These are phyloP conservation scores for Catajapyx aquilonaris DNA, from an alignment of 1,140 invertebrate genomes.

Conservation along the genomic window DNA sequence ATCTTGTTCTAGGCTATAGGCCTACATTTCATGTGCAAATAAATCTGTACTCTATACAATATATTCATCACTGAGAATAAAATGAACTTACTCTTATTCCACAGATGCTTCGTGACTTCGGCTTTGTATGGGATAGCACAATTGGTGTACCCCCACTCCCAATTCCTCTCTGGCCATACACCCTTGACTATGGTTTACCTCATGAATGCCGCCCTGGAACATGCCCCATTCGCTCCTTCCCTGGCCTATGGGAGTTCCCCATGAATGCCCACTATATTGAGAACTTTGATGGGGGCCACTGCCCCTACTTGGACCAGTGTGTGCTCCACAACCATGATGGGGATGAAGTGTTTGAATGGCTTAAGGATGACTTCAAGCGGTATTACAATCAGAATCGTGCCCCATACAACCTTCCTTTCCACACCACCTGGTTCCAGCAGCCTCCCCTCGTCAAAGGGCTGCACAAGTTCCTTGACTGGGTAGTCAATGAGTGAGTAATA, in stretches of 20 bases:
- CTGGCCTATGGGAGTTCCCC: conserved; percentile 85
- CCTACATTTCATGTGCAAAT: too few species aligned
- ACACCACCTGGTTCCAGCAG: conserved; percentile 87
- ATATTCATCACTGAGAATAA: too few species aligned
- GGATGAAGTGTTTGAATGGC: conserved; percentile 71
- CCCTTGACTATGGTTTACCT: conserved; percentile 73
- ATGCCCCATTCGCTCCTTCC: conserved; percentile 75
- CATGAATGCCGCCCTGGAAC: conserved; percentile 81
- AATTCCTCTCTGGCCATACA: conserved; percentile 84
- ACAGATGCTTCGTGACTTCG: conserved; percentile 68
- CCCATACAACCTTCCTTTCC: conserved; percentile 84
- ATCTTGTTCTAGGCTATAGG: too few species aligned
- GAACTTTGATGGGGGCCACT: conserved; percentile 72
- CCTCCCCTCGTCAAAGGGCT: conserved; percentile 63
- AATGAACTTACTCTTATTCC: not conserved
- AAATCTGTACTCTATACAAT: too few species aligned
- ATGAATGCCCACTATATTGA: conserved; percentile 78
- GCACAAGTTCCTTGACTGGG: conserved; percentile 70
- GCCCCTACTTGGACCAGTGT: conserved; percentile 81
- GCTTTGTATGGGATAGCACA: conserved; percentile 79
- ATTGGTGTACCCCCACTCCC: conserved; percentile 60
- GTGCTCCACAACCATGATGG: conserved; percentile 73
- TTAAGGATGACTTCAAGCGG: conserved; percentile 71
- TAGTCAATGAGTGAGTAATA: conserved; percentile 45
- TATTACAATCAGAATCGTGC: conserved; percentile 71